Evolutionary conservation across 2,888 invertebrate genomes (phyloP).

Genomic region (Phania funesta): DNA sequence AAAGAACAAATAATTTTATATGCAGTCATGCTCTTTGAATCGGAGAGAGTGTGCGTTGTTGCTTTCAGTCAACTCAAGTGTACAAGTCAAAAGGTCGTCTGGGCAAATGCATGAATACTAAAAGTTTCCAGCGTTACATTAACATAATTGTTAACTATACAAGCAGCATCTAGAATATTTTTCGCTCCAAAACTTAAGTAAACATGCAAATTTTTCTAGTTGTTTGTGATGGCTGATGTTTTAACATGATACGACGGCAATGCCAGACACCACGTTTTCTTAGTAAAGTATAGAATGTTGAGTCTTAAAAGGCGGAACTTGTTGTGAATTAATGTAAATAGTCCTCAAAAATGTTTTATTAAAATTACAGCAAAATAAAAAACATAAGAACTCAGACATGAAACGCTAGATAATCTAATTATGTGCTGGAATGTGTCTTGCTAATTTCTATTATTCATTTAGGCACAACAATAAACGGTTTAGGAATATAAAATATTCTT

Average conservation of each 20-base stretch:
- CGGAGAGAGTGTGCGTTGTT: neutral
- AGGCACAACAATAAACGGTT: neutral
- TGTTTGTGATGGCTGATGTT: neutral
- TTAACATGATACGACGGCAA: neutral
- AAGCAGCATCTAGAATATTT: neutral
- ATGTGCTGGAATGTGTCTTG: neutral
- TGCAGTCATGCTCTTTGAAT: neutral
- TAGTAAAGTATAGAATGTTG: neutral
- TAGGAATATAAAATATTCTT: neutral
- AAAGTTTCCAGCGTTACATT: slow-evolving; percentile 16
- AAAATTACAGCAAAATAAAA: neutral
- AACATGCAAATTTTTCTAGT: slow-evolving; percentile 8
- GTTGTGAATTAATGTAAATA: neutral
- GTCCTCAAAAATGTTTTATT: neutral
- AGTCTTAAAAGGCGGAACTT: neutral
- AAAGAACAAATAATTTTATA: neutral
- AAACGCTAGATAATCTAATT: neutral
- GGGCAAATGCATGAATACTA: too few species aligned
- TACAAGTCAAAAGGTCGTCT: slow-evolving; percentile 12
- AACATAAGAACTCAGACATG: neutral
- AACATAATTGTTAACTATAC: neutral
- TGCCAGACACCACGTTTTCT: neutral
- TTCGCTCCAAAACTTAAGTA: neutral
- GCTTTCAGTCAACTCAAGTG: neutral
- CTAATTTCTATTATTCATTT: neutral